Base-by-base conservation (phyloP, 2,797 vertebrate species). In the Parambassis ranga region DNA sequence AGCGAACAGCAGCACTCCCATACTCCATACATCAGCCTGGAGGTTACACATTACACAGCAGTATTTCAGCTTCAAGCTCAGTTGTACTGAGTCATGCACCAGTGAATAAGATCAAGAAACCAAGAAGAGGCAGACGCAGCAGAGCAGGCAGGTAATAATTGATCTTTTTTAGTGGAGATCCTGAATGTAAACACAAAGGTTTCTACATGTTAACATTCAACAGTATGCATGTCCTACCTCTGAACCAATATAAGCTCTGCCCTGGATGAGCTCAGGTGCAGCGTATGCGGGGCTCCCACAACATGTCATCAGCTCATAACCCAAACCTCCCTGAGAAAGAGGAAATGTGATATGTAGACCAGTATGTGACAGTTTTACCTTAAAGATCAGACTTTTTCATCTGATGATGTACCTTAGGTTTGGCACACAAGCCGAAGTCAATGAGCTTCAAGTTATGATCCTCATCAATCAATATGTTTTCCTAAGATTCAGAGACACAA, bases 201-300 rank as follows among this genome's bases (percentile, higher is more conserved):
- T 56, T 55, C 7, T 20, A 42, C 52, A 58, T 44, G 20, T 32
- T 49, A 55, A 51, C 23, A 26, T 13, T 22, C 10, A 7, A 22
- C 1, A 27, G 6, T 1, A 1, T 1, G 14, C 14, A 8, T 22
- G 26, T 37, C 82, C 88, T 81, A 97, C 97, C 95, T 97, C 96
- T 35, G 98, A 97, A 26, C 97, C 96, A 53, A 98, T 96, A 55
- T 98, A 99, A 0, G 95, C 90, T 90, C 94, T 98, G 53, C 96
- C 97, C 84, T 97, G 95, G 82, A 98, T 93, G 71, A 99, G 91
- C 71, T 99, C 98, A 14, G 96, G 96, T 4, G 97, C 97, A 43
- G 96, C 97, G 14, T 98, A 98, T 3, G 95, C 95, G 39, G 96
- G 96, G 78, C 96, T 98, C 19, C 97, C 97, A 73, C 96, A 98